These are phyloP conservation scores for Epizoanthus ramosus DNA, from an alignment of 92 coral and sea anemone species.

Conservation along the genomic window DNA sequence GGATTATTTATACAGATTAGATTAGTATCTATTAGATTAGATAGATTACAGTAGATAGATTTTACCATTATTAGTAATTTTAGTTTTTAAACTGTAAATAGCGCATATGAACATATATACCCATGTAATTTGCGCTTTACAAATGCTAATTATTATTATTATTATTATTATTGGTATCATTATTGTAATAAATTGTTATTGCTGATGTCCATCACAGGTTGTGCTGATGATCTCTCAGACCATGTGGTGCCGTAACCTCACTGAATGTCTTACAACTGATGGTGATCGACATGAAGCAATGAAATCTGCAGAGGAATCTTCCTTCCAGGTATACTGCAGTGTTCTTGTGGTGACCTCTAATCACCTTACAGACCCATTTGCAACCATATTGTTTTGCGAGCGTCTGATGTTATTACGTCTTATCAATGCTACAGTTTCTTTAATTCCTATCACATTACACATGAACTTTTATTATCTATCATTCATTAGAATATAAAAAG, in stretches of 20 bases:
- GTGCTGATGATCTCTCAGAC: conserved; percentile 94
- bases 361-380: not conserved
- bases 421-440: not conserved
- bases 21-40: no score
- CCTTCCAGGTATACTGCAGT: conserved; percentile 67
- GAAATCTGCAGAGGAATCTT: conserved; percentile 75
- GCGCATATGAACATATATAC: no score
- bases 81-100: no score
- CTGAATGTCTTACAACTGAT: conserved; percentile 84
- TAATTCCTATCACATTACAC: not conserved
- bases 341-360: not conserved
- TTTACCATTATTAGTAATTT: no score
- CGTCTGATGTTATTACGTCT: not conserved
- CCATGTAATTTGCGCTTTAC: no score
- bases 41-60: no score
- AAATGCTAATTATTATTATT: not conserved
- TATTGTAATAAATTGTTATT: not conserved
- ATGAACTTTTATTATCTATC: not conserved
- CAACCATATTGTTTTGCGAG: not conserved
- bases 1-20: no score
- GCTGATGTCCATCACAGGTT: conserved; percentile 52
- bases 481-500: no score
- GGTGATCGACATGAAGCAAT: conserved; percentile 89
- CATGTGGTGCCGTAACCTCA: conserved; percentile 97
- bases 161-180: not conserved